Percentiles rank a stretch among this genome's conserved stretches.
Evolutionary conservation across 2,888 invertebrate genomes (phyloP).

Genomic region (Masnerella sp.): DNA sequence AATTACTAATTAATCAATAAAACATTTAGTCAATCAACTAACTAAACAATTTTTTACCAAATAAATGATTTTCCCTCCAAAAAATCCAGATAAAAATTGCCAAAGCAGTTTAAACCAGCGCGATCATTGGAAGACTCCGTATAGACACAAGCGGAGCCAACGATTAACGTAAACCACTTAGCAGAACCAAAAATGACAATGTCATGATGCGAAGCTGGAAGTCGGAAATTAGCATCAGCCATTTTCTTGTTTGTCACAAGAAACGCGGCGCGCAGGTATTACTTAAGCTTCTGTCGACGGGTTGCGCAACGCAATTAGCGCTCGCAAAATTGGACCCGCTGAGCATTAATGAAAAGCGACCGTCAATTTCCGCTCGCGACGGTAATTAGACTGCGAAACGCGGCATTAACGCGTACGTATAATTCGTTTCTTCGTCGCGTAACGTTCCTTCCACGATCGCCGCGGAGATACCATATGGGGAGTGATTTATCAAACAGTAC

Average conservation of each 20-base stretch:
- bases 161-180: not conserved
- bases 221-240: constrained; percentile 26
- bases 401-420: constrained; percentile 53
- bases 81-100: too few relatives aligned
- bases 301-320: constrained; percentile 68
- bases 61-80: too few relatives aligned
- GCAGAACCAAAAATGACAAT: constrained; percentile 19
- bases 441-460: constrained; percentile 37
- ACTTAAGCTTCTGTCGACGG: constrained; percentile 41
- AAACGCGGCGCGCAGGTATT: constrained; percentile 38
- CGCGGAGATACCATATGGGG: constrained; percentile 9
- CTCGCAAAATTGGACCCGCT: constrained; percentile 51
- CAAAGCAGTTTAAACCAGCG: too few relatives aligned
- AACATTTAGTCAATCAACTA: too few relatives aligned
- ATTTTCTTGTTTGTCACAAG: constrained; percentile 60
- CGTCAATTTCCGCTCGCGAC: constrained; percentile 59
- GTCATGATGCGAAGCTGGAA: constrained; percentile 26
- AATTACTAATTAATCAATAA: too few relatives aligned
- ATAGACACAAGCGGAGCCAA: too few relatives aligned
- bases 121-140: too few relatives aligned
- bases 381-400: constrained; percentile 55
- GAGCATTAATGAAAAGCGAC: constrained; percentile 63
- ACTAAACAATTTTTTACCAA: too few relatives aligned
- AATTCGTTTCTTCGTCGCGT: constrained; percentile 55
- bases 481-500: constrained; percentile 35